phyloP scores from a whole-genome alignment of 2,888 invertebrate species.

The Marasmarcha lunaedactyla region DNA sequence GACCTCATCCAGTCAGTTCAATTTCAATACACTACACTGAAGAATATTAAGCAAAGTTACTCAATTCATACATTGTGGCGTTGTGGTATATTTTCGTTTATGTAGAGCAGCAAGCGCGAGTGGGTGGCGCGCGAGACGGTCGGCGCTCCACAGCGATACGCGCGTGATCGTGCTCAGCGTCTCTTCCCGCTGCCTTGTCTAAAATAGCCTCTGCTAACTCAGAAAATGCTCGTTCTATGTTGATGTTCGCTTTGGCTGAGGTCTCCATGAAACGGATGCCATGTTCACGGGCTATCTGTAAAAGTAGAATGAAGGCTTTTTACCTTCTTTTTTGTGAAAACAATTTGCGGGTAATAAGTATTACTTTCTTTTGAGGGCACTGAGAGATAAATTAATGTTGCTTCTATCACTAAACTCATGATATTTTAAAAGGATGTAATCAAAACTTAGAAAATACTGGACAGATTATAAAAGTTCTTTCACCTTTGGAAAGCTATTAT shows the following conservation, averaged over 20 bases:
- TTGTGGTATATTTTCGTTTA: background rate
- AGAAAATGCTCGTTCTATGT: slow-evolving; percentile 95
- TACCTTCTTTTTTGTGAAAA: no score
- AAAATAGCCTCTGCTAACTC: slow-evolving; percentile 95
- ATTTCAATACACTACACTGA: no score
- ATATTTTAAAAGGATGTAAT: no score
- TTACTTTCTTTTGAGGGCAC: background rate
- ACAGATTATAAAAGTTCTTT: no score
- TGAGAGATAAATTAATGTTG: no score
- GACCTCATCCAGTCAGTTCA: no score
- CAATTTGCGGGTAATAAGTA: background rate
- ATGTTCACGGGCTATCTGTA: slow-evolving; percentile 94
- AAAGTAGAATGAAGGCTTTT: background rate
- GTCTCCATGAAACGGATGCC: slow-evolving; percentile 98
- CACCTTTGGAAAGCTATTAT: no score
- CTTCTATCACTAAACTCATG: no score
- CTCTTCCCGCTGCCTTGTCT: slow-evolving; percentile 89
- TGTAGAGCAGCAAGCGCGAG: slow-evolving; percentile 59
- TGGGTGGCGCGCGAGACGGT: slow-evolving; percentile 72
- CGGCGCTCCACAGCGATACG: slow-evolving; percentile 78
- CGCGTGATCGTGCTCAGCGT: slow-evolving; percentile 74
- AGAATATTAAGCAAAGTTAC: no score
- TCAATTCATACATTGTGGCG: no score
- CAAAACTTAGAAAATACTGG: no score
- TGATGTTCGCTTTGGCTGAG: slow-evolving; percentile 96